Conservation (phyloP, 2,797 vertebrate species). For the Coreius guichenoti region DNA sequence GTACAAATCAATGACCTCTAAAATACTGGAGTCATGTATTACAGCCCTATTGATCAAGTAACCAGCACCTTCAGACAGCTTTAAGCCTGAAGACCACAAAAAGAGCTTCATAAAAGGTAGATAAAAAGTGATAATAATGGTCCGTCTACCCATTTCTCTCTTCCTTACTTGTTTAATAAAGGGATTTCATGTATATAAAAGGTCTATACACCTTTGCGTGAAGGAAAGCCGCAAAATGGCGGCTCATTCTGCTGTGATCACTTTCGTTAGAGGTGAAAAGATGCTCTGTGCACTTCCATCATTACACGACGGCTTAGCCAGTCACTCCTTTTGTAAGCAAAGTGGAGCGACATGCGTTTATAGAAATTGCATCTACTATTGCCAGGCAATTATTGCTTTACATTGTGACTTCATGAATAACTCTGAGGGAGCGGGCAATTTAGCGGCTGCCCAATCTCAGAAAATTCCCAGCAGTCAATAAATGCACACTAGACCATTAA, state of each 20-base stretch:
- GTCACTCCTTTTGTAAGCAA: constrained; percentile 50
- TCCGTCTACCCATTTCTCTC: background rate
- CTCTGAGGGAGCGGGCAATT: constrained; percentile 62
- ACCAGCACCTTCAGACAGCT: constrained; percentile 40
- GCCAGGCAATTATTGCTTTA: constrained; percentile 62
- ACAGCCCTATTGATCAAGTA: constrained; percentile 55
- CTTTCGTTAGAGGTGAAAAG: constrained; percentile 38
- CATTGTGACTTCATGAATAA: constrained; percentile 63
- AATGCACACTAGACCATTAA: constrained; percentile 64
- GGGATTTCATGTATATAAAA: constrained; percentile 27
- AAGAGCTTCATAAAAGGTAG: background rate
- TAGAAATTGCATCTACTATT: constrained; percentile 61
- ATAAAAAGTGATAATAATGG: background rate
- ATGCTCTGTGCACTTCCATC: constrained; percentile 35
- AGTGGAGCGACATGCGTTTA: constrained; percentile 55
- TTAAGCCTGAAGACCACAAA: background rate
- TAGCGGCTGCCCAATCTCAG: constrained; percentile 58
- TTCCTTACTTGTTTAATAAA: constrained; percentile 19
- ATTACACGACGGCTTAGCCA: constrained; percentile 24
- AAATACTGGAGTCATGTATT: constrained; percentile 41
- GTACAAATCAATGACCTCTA: constrained; percentile 60
- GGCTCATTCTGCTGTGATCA: constrained; percentile 27
- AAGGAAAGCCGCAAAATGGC: constrained; percentile 21
- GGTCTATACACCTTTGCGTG: background rate
- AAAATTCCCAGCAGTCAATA: constrained; percentile 65